phyloP scores from a whole-genome alignment of 2,113 vertebrate genomes.

The Micronisus gabar region DNA sequence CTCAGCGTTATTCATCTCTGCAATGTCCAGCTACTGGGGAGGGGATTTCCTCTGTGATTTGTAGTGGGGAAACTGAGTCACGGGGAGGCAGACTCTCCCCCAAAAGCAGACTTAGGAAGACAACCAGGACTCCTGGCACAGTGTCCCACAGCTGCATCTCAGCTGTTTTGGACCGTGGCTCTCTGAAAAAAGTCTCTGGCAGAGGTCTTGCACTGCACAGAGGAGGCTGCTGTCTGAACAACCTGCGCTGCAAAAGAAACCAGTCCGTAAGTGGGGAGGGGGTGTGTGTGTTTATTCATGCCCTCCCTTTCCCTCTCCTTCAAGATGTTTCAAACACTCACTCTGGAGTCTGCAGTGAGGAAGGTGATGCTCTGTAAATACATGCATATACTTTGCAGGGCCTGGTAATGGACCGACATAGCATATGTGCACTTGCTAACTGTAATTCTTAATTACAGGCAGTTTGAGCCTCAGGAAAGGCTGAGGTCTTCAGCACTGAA shows the following conservation, averaged over 20 bases:
- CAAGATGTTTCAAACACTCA: background rate
- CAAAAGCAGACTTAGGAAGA: background rate
- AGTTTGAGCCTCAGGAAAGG: background rate
- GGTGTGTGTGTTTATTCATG: rapidly evolving
- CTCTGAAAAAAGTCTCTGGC: background rate
- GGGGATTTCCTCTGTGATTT: background rate
- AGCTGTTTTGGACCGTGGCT: background rate
- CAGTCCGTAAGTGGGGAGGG: rapidly evolving
- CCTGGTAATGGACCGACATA: rapidly evolving
- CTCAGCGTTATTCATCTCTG: rapidly evolving
- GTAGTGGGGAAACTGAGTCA: background rate
- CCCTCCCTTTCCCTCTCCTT: background rate
- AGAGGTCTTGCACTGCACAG: rapidly evolving
- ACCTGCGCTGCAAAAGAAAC: background rate
- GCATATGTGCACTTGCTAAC: rapidly evolving
- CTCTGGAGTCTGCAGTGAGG: background rate
- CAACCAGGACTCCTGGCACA: background rate
- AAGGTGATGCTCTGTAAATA: background rate
- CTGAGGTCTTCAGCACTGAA: background rate
- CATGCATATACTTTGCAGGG: rapidly evolving
- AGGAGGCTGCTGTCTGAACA: background rate
- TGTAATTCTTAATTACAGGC: background rate
- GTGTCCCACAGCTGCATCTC: background rate
- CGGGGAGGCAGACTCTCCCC: rapidly evolving
- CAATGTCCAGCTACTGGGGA: background rate